Evolutionary conservation across 2,797 vertebrate species (phyloP).

Genomic region (Pygocentrus nattereri): DNA sequence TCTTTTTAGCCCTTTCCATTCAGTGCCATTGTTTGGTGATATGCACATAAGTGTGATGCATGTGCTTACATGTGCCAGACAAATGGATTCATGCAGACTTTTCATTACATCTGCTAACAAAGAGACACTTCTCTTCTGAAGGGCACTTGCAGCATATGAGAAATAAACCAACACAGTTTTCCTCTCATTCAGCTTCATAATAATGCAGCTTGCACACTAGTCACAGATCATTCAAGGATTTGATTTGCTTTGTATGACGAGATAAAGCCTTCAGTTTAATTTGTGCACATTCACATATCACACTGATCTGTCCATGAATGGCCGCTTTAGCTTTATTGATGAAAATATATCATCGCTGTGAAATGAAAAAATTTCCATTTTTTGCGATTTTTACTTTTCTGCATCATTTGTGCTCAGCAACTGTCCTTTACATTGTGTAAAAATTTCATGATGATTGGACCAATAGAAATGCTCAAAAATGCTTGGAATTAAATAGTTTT

Average conservation of each 20-base stretch:
- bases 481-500: too few relatives aligned
- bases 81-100: not conserved
- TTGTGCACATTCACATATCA: too few relatives aligned
- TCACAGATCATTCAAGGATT: not conserved
- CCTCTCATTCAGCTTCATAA: not conserved
- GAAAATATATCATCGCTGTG: too few relatives aligned
- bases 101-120: not conserved
- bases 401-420: too few relatives aligned
- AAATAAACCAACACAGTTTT: not conserved
- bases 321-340: slow-evolving; percentile 14
- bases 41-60: not conserved
- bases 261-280: not conserved
- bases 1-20: not conserved
- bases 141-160: not conserved
- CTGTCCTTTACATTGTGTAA: too few relatives aligned
- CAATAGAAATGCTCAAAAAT: too few relatives aligned
- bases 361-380: too few relatives aligned
- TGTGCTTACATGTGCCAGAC: not conserved
- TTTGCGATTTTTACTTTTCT: too few relatives aligned
- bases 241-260: not conserved
- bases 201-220: not conserved
- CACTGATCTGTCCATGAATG: not conserved
- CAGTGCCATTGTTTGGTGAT: too few relatives aligned
- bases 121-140: not conserved
- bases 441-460: too few relatives aligned